phyloP scores from a whole-genome alignment of 2,888 invertebrate genomes.

The Cheilosia impressa region DNA sequence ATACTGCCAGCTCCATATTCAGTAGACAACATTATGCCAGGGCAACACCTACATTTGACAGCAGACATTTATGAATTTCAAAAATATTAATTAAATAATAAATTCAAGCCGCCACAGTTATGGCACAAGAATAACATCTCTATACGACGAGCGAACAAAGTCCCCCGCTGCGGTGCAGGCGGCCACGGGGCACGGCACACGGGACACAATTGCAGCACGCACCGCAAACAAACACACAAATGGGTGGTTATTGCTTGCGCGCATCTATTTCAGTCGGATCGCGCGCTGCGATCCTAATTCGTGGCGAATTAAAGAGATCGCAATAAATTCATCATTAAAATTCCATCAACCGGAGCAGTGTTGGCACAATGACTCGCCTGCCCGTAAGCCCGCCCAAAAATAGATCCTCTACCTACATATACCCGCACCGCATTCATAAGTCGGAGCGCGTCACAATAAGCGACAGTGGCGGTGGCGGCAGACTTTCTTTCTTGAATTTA shows the following conservation, averaged over 20 bases:
- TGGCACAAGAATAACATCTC: slow-evolving; percentile 26
- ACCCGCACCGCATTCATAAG: slow-evolving; percentile 61
- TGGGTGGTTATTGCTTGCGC: neutral
- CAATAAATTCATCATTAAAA: slow-evolving; percentile 75
- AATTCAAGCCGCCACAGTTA: slow-evolving; percentile 35
- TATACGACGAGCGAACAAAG: slow-evolving; percentile 11
- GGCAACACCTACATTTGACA: slow-evolving; percentile 28
- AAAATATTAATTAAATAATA: slow-evolving; percentile 71
- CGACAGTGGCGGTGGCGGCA: slow-evolving; percentile 6
- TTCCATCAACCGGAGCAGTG: slow-evolving; percentile 69
- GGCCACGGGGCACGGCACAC: slow-evolving; percentile 5
- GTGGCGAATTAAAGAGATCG: slow-evolving; percentile 73
- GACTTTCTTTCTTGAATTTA: neutral
- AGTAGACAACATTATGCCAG: neutral
- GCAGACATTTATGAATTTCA: slow-evolving; percentile 45
- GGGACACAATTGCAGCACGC: slow-evolving; percentile 28
- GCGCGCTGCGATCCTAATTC: slow-evolving; percentile 63
- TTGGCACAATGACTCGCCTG: slow-evolving; percentile 63
- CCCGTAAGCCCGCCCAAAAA: slow-evolving; percentile 48
- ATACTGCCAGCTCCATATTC: neutral
- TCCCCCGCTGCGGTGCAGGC: slow-evolving; percentile 28
- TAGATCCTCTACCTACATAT: slow-evolving; percentile 23
- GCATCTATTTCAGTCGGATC: slow-evolving; percentile 69
- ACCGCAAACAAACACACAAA: slow-evolving; percentile 1
- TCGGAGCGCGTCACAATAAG: slow-evolving; percentile 52